Conservation (phyloP, 2,113 vertebrate genomes). For the Herpetotheres cachinnans region DNA sequence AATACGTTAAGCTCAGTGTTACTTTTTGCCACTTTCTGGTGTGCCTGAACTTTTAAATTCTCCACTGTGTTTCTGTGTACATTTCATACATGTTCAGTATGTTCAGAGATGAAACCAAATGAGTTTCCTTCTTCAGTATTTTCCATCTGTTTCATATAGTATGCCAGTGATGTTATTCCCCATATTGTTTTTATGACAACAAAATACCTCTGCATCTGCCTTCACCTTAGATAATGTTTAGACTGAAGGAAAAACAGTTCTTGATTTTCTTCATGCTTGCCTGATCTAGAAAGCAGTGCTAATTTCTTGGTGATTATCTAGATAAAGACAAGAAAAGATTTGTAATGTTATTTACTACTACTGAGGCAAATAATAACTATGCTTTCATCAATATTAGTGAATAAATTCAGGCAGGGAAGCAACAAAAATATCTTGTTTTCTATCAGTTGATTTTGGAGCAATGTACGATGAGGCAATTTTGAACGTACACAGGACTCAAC, state of each 20-base stretch:
- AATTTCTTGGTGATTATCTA: not conserved
- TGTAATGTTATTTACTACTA: not conserved
- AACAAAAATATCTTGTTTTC: slow-evolving; percentile 31
- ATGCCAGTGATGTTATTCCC: not conserved
- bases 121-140: not conserved
- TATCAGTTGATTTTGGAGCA: not conserved
- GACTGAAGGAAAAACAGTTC: not conserved
- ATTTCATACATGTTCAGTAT: not conserved
- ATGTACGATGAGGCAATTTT: not conserved
- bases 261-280: not conserved
- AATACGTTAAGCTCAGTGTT: not conserved
- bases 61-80: not conserved
- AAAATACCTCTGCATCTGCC: not conserved
- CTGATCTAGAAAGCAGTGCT: not conserved
- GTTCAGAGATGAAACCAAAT: not conserved
- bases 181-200: not conserved
- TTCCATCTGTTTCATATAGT: not conserved
- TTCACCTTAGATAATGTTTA: not conserved
- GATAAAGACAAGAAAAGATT: not conserved
- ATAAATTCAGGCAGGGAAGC: not conserved
- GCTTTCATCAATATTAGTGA: not conserved
- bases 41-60: not conserved
- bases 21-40: not conserved
- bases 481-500: not conserved
- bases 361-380: not conserved